Evolutionary conservation across 1,140 invertebrate species (phyloP), one percentile per base, ranked within the genome.

Genomic region (Drosophila suzukii): DNA sequence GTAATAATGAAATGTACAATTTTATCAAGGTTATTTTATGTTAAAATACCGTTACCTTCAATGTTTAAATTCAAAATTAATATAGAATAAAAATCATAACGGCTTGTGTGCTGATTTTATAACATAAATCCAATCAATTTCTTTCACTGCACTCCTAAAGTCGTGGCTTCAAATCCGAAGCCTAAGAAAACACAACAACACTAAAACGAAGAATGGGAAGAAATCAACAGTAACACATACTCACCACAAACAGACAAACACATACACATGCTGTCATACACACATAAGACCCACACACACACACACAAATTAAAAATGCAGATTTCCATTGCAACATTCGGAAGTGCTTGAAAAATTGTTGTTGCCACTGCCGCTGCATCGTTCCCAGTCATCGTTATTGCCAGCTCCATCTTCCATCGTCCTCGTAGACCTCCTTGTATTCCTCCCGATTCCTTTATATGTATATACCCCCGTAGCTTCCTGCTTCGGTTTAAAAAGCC

Each of bases 321-420:
- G 82, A 85, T 86, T 86, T 86, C 74, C 78, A 86, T 85, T 81
- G 81, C 82, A 85, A 81, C 72, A 81, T 79, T 84, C 81, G 81
- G 76, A 84, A 81, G 78, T 78, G 68, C 82, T 86, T 78, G 81
- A 73, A 85, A 85, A 81, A 72, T 81, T 85, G 78, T 85, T 84
- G 59, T 65, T 68, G 61, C 39, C 61, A 41, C 20, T 72, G 74
- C 15, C 71, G 50, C 46, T 63, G 75, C 53, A 63, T 63, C 62
- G 59, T 47, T 71, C 51, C 54, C 59, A 62, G 73, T 75, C 75
- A 73, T 63, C 46, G 77, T 84, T 79, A 84, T 84, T 78, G 68
- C 60, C 75, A 70, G 49, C 56, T 57, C 50, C 67, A 38, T 39
- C 51, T 55, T 13, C 50, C 51, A 24, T 12, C 30, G 12, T 0